A percentile compares a stretch with the other conserved stretches of the same genome.
These are phyloP conservation scores for Stenotaenia linearis DNA, from an alignment of 2,888 invertebrate genomes.

Conservation along the genomic window DNA sequence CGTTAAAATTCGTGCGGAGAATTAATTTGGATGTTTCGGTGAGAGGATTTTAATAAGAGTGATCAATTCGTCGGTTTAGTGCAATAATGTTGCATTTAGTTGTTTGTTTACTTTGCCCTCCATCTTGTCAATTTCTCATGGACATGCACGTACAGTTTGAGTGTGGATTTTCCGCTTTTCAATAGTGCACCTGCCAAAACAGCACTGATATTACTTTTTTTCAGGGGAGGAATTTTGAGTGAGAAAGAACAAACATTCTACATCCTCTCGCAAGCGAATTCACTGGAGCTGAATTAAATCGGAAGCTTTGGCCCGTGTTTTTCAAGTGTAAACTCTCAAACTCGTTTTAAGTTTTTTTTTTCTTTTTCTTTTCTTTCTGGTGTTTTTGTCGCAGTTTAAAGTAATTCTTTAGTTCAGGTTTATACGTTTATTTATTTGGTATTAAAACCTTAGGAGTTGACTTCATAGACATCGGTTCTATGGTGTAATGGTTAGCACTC, in stretches of 20 bases:
- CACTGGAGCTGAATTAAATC: not conserved
- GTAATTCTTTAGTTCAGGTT: not conserved
- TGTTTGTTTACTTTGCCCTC: not conserved
- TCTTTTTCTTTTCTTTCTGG: too few relatives aligned
- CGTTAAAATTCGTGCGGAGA: too few relatives aligned
- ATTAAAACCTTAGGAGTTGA: too few relatives aligned
- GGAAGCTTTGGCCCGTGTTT: not conserved
- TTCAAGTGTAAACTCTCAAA: too few relatives aligned
- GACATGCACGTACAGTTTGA: not conserved
- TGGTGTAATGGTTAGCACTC: conserved; percentile 14
- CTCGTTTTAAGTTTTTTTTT: too few relatives aligned
- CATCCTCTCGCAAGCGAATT: not conserved
- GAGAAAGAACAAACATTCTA: not conserved
- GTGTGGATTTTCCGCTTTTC: not conserved
- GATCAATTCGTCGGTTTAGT: not conserved
- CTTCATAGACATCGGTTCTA: not conserved
- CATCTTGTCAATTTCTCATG: not conserved
- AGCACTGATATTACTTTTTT: not conserved
- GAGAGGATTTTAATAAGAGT: too few relatives aligned
- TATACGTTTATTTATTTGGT: too few relatives aligned
- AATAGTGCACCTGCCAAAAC: not conserved
- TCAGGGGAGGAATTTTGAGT: not conserved
- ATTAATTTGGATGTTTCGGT: too few relatives aligned
- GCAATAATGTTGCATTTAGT: not conserved
- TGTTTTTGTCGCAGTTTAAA: too few relatives aligned